These are phyloP conservation scores for Ovibos moschatus DNA, from an alignment of 2,113 vertebrate species.

Conservation along the genomic window DNA sequence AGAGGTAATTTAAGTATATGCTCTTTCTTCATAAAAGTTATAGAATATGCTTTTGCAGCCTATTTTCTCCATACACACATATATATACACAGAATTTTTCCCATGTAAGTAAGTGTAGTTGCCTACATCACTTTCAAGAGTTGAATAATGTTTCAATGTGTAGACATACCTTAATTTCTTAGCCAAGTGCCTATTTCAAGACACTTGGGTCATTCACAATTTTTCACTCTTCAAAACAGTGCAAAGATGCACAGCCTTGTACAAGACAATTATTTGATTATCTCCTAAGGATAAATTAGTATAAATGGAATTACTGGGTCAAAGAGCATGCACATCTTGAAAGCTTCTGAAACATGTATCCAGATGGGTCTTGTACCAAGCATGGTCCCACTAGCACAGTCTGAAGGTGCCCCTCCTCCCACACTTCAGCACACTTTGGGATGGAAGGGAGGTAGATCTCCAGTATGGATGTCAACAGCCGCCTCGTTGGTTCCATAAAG, in stretches of 20 bases:
- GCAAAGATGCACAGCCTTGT: not conserved
- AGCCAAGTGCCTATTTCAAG: not conserved
- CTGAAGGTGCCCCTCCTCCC: not conserved
- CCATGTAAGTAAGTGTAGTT: not conserved
- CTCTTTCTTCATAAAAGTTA: not conserved
- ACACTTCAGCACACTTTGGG: not conserved
- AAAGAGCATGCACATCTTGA: not conserved
- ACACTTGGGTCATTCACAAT: not conserved
- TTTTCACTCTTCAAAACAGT: slow-evolving; percentile 10
- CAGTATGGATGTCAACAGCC: not conserved
- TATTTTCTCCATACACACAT: not conserved
- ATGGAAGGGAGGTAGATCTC: not conserved
- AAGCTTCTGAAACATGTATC: not conserved
- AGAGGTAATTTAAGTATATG: not conserved
- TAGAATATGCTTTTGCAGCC: not conserved
- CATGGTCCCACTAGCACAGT: not conserved
- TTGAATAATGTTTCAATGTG: not conserved
- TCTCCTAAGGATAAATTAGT: not conserved
- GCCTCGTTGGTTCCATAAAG: not conserved
- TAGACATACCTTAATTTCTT: not conserved
- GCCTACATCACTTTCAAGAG: not conserved
- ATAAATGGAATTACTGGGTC: not conserved
- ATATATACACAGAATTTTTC: not conserved
- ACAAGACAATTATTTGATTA: not conserved
- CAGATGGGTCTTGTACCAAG: not conserved